Evolutionary conservation across 1,140 invertebrate species (phyloP), one percentile per base, ranked within the genome.

Genomic region (Rhyacophila brunnea): DNA sequence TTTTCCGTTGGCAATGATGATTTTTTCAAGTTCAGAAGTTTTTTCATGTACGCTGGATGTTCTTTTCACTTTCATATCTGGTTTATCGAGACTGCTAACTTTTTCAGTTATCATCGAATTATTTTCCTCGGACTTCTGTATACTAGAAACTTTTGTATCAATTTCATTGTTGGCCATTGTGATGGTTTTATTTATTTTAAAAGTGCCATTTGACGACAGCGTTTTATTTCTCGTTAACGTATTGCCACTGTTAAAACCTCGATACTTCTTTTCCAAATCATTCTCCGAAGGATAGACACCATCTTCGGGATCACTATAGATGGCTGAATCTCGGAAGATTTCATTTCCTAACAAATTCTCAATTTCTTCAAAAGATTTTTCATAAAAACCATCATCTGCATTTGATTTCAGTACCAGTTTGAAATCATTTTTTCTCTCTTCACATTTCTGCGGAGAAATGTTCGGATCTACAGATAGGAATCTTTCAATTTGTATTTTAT

Each of bases 311-410:
- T 92, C 90, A 48, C 89, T 92, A 66, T 92, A 92, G 68, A 92
- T 89, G 65, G 90, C 90, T 66, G 89, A 91, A 70, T 92, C 90
- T 66, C 90, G 80, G 67, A 90, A 90, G 1, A 84, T 81, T 57
- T 89, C 87, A 51, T 86, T 84, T 66, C 83, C 82, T 68, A 68
- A 72, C 2, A 79, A 56, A 40, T 78, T 70, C 69, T 90, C 88
- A 15, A 90, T 88, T 6, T 83, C 86, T 67, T 90, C 88, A 70
- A 91, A 90, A 0, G 85, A 86, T 58, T 83, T 82, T 69, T 91
- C 89, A 68, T 90, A 90, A 65, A 83, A 89, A 66, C 86, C 87
- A 55, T 89, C 87, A 58, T 78, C 77, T 15, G 74, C 71, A 54
- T 68, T 71, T 1, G 55, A 55, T 51, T 71, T 40, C 4, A 40